Evolutionary conservation across 2,797 vertebrate genomes (phyloP), one percentile per base, ranked within the genome.

Genomic region (Martes flavigula): DNA sequence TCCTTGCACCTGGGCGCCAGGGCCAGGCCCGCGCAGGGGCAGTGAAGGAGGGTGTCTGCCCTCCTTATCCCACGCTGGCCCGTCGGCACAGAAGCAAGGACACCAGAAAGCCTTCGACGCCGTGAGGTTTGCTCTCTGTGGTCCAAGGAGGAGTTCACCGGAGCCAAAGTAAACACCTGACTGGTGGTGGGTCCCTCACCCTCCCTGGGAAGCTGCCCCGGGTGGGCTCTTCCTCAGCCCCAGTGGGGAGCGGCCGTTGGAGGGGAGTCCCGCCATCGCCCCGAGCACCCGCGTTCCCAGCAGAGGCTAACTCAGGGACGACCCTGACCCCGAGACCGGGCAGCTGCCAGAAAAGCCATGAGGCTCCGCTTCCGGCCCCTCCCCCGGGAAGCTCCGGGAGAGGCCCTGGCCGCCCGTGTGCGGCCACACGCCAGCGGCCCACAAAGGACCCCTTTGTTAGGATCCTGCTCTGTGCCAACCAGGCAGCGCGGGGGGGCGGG

Each of bases 21-120:
- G 11, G 38, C 68, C 12, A 1, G 68, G 68, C 35, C 70, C 1
- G 7, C 4, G 6, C 23, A 43, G 38, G 70, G 38, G 3, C 10
- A 1, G 35, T 21, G 3, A n/a, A 21, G 51, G 35, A 11, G 27
- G 30, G 3, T 38, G 40, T 10, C 38, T 13, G 30, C 18, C 20
- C 21, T 20, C 27, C 30, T 14, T 3, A 5, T 15, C 60, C 43
- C 79, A 2, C 0, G 3, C 14, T 23, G 3, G 1, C 2, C 18
- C 1, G 8, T 32, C 43, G 1, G 40, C 6, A 27, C 6, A 58
- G 79, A 85, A 43, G 21, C n/a, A 64, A 96, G 97, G 97, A 94
- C 96, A 84, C 90, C 54, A 90, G 89, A 97, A 97, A 97, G 95
- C 90, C 92, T 68, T 94, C 84, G 94, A 93, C 94, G 96, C 95